These are phyloP conservation scores for Ranitomeya variabilis DNA, from an alignment of 2,113 vertebrate genomes.

Conservation along the genomic window DNA sequence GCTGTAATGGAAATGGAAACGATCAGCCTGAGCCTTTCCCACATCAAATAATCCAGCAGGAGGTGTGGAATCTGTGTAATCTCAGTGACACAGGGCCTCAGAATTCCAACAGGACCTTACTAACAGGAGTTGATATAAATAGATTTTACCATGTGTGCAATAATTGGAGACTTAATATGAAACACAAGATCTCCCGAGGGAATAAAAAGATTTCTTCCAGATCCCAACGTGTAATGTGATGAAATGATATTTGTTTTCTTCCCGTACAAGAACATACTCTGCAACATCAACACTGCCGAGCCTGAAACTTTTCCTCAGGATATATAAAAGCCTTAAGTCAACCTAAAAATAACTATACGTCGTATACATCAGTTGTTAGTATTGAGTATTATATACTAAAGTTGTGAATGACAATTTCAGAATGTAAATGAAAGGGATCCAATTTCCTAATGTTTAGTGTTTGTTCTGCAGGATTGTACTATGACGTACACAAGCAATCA, in stretches of 20 bases:
- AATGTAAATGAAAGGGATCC: neutral
- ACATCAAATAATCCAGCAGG: slow-evolving; percentile 56
- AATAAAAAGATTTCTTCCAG: slow-evolving; percentile 45
- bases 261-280: no score
- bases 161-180: slow-evolving; percentile 56
- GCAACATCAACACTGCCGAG: neutral
- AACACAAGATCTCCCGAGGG: slow-evolving; percentile 46
- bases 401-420: neutral
- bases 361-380: neutral
- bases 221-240: neutral
- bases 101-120: slow-evolving; percentile 45
- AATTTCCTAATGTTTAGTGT: slow-evolving; percentile 5
- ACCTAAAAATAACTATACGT: neutral
- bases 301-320: neutral
- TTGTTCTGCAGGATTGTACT: neutral
- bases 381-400: neutral
- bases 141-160: slow-evolving; percentile 57
- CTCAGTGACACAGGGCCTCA: slow-evolving; percentile 40
- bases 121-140: slow-evolving; percentile 51
- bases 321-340: neutral
- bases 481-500: neutral
- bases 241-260: slow-evolving; percentile 29
- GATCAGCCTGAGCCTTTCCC: slow-evolving; percentile 40
- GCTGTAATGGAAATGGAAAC: slow-evolving; percentile 42
- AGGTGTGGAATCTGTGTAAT: slow-evolving; percentile 57